Percentiles rank a stretch among this genome's conserved stretches.
phyloP scores from a whole-genome alignment of 2,797 vertebrate species.

The Lindbergichthys nudifrons region DNA sequence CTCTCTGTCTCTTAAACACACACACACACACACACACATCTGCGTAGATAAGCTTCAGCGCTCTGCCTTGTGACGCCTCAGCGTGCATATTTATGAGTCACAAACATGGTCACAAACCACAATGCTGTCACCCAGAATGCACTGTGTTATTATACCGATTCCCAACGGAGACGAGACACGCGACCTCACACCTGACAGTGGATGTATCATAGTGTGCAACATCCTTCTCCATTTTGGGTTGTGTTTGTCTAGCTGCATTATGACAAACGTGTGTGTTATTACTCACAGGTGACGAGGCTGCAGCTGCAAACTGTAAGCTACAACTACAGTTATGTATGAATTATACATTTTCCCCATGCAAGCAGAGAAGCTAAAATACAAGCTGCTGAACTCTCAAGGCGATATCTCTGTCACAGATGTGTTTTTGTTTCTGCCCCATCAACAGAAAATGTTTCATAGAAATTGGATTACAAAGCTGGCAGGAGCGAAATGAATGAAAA shows the following conservation, averaged over 20 bases:
- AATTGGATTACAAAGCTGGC: not conserved
- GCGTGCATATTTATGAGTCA: constrained; percentile 58
- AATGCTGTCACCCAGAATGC: constrained; percentile 56
- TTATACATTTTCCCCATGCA: not conserved
- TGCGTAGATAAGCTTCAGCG: constrained; percentile 26
- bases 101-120: too few species aligned
- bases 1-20: constrained; percentile 23
- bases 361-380: constrained; percentile 5
- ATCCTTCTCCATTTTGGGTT: constrained; percentile 17
- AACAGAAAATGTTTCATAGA: not conserved
- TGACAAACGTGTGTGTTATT: not conserved
- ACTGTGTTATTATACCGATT: constrained; percentile 34
- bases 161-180: constrained; percentile 18
- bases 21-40: constrained; percentile 11
- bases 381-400: not conserved
- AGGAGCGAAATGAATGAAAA: not conserved
- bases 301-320: constrained; percentile 1
- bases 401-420: not conserved
- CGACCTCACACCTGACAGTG: constrained; percentile 51
- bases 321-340: not conserved
- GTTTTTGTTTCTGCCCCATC: constrained; percentile 15
- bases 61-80: constrained; percentile 40
- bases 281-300: constrained; percentile 7
- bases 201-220: constrained; percentile 1
- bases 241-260: not conserved